Base-by-base conservation (phyloP, 2,113 vertebrate species). In the Scolopax mira region DNA sequence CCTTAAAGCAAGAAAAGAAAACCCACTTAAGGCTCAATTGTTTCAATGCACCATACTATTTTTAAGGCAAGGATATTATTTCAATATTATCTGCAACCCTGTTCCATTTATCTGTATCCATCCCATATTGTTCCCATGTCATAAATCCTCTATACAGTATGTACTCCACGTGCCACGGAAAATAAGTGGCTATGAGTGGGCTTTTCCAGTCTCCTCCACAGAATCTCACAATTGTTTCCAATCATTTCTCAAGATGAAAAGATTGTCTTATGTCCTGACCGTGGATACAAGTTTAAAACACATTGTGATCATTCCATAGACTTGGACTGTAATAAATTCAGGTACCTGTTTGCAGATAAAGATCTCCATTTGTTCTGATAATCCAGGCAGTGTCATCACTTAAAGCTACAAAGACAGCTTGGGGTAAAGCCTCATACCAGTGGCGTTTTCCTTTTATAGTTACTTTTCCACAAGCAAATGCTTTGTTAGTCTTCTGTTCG, bases 371-470 rank as follows among this genome's bases (percentile, higher is more conserved):
- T 75, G 99, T 99, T 96, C 98, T 97, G 97, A 99, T 98, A 97
- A 99, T 98, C 99, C 99, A 99, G 91, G 99, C 99, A 0, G 99
- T 98, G 95, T 99, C 99, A 23, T 99, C 99, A 13, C 99, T 99
- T 85, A 99, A 97, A 37, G 99, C 98, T 39, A 99, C 98, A 37
- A 99, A 99, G 4, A 98, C 98, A 0, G 98, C 97, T 74, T 99
- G 98, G 22, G 99, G 98, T 93, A 99, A 97, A n/a, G 99, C 99
- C 92, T 99, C 99, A 11, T 99, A 99, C 99, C 99, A 99, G 96
- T 99, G 99, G 9, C 99, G 98, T 86, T 99, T 99, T 31, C 99
- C 99, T 97, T 98, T 99, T 60, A 98, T 98, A 21, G 98, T 98
- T 13, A 99, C 99, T 96, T 99, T 99, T 12, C 99, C 99, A 91